Percentiles rank a stretch among this genome's conserved stretches.
phyloP scores from a whole-genome alignment of 2,113 vertebrate species.

The Himantopus leucocephalus region DNA sequence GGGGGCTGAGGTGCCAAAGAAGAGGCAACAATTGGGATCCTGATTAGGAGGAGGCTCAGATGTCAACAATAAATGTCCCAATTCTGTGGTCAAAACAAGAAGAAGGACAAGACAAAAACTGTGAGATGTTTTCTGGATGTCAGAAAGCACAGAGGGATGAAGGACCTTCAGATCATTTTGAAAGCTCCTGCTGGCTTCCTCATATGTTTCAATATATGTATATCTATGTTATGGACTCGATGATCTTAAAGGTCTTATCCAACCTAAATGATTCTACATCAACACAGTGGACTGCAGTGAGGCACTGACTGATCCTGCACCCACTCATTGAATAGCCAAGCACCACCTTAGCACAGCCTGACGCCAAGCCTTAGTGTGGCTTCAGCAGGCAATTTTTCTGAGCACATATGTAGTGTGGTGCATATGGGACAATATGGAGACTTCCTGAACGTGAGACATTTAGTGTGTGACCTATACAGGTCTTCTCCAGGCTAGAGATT shows the following conservation, averaged over 20 bases:
- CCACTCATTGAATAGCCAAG: accelerated
- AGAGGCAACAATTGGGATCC: background rate
- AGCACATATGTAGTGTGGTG: background rate
- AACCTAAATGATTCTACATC: background rate
- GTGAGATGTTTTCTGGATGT: background rate
- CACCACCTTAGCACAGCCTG: background rate
- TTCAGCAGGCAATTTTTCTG: background rate
- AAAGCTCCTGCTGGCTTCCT: background rate
- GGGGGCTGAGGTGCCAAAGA: background rate
- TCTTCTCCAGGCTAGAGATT: background rate
- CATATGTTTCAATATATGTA: background rate
- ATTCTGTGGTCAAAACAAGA: background rate
- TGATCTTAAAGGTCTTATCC: background rate
- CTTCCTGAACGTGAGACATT: background rate
- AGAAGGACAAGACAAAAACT: background rate
- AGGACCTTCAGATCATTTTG: background rate
- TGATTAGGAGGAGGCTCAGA: background rate
- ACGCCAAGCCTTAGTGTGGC: background rate
- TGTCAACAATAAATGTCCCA: background rate
- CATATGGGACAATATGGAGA: background rate
- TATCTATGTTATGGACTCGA: background rate
- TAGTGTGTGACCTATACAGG: background rate
- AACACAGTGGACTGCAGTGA: accelerated
- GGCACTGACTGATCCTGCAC: background rate
- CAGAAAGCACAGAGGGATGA: background rate